Evolutionary conservation across 1,140 invertebrate species (phyloP).

Genomic region (Tribolium madens): DNA sequence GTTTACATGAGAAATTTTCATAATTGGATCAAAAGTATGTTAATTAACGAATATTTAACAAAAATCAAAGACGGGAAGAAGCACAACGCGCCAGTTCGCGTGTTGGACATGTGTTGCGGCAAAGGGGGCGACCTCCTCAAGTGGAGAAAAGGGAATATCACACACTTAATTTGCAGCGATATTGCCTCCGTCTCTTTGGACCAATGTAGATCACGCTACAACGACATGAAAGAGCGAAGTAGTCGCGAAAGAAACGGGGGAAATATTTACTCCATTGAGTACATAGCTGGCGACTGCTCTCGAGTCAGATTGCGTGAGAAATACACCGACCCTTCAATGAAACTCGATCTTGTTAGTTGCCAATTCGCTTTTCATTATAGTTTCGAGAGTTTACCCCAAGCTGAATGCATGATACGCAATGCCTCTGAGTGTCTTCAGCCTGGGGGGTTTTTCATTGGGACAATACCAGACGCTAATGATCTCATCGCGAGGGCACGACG

Average conservation of each 20-base stretch:
- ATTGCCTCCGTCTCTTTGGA: conserved; percentile 93
- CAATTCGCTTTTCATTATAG: conserved; percentile 98
- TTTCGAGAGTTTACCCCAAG: conserved; percentile 94
- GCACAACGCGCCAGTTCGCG: conserved; percentile 71
- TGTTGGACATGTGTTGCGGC: conserved; percentile 86
- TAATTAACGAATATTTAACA: conserved; percentile 83
- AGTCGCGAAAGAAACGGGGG: conserved; percentile 64
- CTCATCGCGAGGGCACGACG: conserved; percentile 76
- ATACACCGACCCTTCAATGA: conserved; percentile 79
- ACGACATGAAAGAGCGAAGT: conserved; percentile 69
- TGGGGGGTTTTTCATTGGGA: conserved; percentile 97
- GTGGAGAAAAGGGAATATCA: conserved; percentile 89
- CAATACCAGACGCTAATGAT: conserved; percentile 93
- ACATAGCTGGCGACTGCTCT: conserved; percentile 92
- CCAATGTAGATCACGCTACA: conserved; percentile 82
- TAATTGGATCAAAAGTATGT: conserved; percentile 98
- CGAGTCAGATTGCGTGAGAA: conserved; percentile 81
- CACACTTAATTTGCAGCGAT: conserved; percentile 93
- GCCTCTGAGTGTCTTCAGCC: conserved; percentile 87
- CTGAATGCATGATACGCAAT: conserved; percentile 93
- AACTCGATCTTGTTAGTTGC: conserved; percentile 93
- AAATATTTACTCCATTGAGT: conserved; percentile 79
- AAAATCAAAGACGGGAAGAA: conserved; percentile 74
- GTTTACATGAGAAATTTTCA: conserved; percentile 97
- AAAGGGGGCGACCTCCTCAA: conserved; percentile 98